These are phyloP conservation scores for Ceriagrion tenellum DNA, from an alignment of 2,888 invertebrate genomes.

Conservation along the genomic window DNA sequence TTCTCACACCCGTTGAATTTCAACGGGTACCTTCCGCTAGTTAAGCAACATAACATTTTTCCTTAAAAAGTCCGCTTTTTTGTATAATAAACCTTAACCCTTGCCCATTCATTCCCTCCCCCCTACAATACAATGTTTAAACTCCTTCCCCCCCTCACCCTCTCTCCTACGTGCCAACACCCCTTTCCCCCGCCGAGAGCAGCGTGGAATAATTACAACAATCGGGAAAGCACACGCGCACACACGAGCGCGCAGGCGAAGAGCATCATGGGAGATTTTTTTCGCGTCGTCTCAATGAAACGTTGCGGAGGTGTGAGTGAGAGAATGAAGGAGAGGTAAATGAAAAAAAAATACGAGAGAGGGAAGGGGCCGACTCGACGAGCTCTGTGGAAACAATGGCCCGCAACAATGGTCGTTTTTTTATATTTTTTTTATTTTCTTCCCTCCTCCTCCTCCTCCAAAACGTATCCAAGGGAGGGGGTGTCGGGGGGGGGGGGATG, in stretches of 20 bases:
- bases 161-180: not conserved
- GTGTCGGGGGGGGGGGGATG: not conserved
- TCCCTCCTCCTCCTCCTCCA: not conserved
- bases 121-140: no score
- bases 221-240: slow-evolving; percentile 42
- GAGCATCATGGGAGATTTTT: slow-evolving; percentile 51
- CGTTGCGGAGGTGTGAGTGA: not conserved
- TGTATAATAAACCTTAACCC: no score
- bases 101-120: no score
- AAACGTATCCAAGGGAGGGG: not conserved
- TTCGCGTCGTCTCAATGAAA: slow-evolving; percentile 41
- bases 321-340: not conserved
- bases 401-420: slow-evolving; percentile 36
- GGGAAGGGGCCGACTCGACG: not conserved
- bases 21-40: no score
- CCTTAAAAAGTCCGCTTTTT: no score
- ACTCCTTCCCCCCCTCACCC: not conserved
- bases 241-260: not conserved
- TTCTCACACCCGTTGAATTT: no score
- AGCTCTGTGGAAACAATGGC: not conserved
- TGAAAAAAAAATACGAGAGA: slow-evolving; percentile 32
- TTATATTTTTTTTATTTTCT: not conserved
- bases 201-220: not conserved
- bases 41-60: no score
- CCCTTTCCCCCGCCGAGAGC: not conserved